Evolutionary conservation across 1,140 invertebrate genomes (phyloP), one percentile per base, ranked within the genome.

Genomic region (Drosophila santomea): DNA sequence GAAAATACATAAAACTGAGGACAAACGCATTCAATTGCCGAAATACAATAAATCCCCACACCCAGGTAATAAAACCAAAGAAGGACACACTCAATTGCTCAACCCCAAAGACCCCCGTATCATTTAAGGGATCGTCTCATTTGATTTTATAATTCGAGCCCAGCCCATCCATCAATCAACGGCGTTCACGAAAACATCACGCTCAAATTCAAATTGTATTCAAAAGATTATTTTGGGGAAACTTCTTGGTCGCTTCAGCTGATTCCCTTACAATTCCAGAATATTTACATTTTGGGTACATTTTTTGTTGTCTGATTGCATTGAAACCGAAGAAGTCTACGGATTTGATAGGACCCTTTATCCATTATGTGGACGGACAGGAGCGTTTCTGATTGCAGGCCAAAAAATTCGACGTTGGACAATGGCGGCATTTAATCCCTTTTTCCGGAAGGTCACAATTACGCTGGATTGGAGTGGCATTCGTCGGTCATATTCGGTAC

Each of bases 361-460:
- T 51, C 35, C 35, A 47, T 56, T 47, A 57, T 71, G 62, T 55
- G 11, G 28, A 45, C 48, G 11, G 28, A 45, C 48, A 78, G 43
- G 47, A 58, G 25, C 12, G 57, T 62, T 52, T 57, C 74, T 62
- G 71, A 74, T 74, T 74, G 62, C 71, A 60, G 67, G 54, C 28
- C 25, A 57, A 74, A 61, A 50, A 74, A 59, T 48, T 48, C 59
- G 23, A 25, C 14, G 36, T 44, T 63, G 76, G 57, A 66, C 75
- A 59, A 78, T 68, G 43, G 61, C 32, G 63, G 50, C 54, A 6
- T 78, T 78, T 88, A 86, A 82, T 88, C 79, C 82, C 74, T 67
- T 80, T 76, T 86, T 86, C 83, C 83, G 83, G 83, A 82, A 76
- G 74, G 75, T 68, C 71, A 88, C 64, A 74, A 86, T 88, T 88